Conservation (phyloP, 2,113 vertebrate genomes). For the Canis aureus region DNA sequence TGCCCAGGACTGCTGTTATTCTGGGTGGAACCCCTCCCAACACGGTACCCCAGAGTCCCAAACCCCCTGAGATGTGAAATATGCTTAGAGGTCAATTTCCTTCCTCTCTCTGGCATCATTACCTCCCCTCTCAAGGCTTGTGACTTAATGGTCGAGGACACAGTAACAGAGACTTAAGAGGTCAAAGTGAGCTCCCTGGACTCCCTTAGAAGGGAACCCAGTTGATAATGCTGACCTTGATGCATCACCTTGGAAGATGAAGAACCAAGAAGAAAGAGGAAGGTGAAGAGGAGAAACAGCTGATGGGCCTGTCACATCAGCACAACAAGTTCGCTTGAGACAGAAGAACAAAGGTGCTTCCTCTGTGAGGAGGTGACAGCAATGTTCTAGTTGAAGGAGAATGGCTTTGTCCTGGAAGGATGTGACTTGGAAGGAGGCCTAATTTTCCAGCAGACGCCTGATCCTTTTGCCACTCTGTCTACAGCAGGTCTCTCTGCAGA, state of each 20-base stretch:
- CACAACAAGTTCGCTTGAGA: not conserved
- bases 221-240: not conserved
- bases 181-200: not conserved
- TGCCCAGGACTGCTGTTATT: not conserved
- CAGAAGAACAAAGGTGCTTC: not conserved
- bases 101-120: constrained; percentile 25
- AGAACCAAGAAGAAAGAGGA: not conserved
- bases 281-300: not conserved
- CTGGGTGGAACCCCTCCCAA: not conserved
- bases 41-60: not conserved
- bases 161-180: not conserved
- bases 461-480: not conserved
- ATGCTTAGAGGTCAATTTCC: not conserved
- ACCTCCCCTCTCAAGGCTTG: not conserved
- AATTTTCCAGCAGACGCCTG: not conserved
- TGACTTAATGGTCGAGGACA: not conserved
- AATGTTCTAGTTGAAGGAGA: not conserved
- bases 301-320: not conserved
- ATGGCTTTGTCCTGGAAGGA: constrained; percentile 63
- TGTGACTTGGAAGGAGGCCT: constrained; percentile 17
- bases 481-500: not conserved
- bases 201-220: not conserved
- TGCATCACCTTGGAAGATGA: not conserved
- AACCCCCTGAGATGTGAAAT: not conserved
- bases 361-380: constrained; percentile 11